Conservation (phyloP, 1,140 invertebrate genomes). For the Sycophaga agraensis region DNA sequence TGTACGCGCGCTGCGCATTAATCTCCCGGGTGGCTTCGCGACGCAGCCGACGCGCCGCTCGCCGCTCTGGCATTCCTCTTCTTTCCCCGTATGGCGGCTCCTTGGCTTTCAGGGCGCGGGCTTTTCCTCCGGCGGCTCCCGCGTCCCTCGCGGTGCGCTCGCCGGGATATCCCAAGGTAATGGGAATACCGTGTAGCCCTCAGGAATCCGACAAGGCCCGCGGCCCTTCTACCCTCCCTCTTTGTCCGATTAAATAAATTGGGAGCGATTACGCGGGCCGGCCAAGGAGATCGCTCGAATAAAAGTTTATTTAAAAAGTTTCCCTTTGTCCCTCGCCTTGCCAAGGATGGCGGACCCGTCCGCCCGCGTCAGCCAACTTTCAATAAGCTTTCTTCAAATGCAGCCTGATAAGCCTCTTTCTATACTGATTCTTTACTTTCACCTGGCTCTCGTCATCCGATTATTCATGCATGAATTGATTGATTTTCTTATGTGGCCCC, state of each 20-base stretch:
- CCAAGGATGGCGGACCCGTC: background rate
- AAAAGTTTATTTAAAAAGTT: conserved; percentile 14
- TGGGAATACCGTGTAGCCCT: conserved; percentile 44
- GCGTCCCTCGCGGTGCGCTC: too few relatives aligned
- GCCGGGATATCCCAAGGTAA: too few relatives aligned
- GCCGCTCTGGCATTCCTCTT: background rate
- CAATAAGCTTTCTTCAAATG: conserved; percentile 21
- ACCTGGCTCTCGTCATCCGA: background rate
- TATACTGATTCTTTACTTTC: background rate
- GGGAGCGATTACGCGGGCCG: conserved; percentile 39
- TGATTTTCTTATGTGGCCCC: too few relatives aligned
- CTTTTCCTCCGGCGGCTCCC: background rate
- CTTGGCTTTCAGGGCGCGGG: too few relatives aligned
- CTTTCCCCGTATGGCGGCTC: too few relatives aligned
- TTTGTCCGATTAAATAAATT: conserved; percentile 47
- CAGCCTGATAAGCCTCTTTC: background rate
- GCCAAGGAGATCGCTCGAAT: conserved; percentile 26
- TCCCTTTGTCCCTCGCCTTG: conserved; percentile 28
- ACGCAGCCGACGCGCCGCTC: background rate
- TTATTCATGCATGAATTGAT: background rate
- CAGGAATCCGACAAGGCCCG: conserved; percentile 34
- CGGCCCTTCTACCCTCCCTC: conserved; percentile 25
- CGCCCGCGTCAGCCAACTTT: background rate
- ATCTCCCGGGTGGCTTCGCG: background rate
- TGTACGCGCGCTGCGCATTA: background rate